Evolutionary conservation across 2,797 vertebrate species (phyloP).

Genomic region (Pangasius djambal): DNA sequence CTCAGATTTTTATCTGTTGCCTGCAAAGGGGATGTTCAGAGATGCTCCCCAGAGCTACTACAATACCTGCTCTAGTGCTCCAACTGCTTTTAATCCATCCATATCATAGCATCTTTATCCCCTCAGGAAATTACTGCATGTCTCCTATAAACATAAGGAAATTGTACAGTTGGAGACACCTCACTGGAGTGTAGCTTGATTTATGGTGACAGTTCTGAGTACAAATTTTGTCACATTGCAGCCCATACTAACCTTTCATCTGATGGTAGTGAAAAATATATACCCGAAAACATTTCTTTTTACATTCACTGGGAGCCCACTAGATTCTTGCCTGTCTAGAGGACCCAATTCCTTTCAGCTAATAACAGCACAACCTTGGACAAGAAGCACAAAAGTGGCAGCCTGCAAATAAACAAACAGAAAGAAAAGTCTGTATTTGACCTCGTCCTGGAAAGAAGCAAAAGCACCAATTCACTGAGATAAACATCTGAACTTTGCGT

Average conservation of each 20-base stretch:
- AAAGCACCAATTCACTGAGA: conserved; percentile 17
- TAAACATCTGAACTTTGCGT: conserved; percentile 32
- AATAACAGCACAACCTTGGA: conserved; percentile 23
- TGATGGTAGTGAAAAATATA: not conserved
- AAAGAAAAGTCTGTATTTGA: conserved; percentile 26
- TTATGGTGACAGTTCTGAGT: not conserved
- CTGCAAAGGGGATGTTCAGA: conserved; percentile 1
- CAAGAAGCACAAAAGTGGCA: not conserved
- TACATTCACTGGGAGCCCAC: not conserved
- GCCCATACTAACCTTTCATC: conserved; percentile 25
- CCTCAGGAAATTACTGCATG: conserved; percentile 16
- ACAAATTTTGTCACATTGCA: conserved; percentile 7
- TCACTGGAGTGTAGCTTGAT: conserved; percentile 4
- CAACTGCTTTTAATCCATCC: conserved; percentile 33
- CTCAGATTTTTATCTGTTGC: conserved; percentile 35
- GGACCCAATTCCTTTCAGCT: conserved; percentile 27
- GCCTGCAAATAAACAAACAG: conserved; percentile 19
- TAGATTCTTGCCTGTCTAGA: conserved; percentile 25
- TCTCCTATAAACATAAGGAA: conserved; percentile 22
- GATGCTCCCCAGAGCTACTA: conserved; percentile 5
- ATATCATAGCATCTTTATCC: conserved; percentile 25
- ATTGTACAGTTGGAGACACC: conserved; percentile 21
- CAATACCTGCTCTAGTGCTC: conserved; percentile 18
- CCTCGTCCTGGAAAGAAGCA: conserved; percentile 18
- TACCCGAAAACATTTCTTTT: not conserved